A percentile compares a stretch with the other conserved stretches of the same genome.
phyloP scores from a whole-genome alignment of 2,113 vertebrate genomes.

The Tragulus kanchil region DNA sequence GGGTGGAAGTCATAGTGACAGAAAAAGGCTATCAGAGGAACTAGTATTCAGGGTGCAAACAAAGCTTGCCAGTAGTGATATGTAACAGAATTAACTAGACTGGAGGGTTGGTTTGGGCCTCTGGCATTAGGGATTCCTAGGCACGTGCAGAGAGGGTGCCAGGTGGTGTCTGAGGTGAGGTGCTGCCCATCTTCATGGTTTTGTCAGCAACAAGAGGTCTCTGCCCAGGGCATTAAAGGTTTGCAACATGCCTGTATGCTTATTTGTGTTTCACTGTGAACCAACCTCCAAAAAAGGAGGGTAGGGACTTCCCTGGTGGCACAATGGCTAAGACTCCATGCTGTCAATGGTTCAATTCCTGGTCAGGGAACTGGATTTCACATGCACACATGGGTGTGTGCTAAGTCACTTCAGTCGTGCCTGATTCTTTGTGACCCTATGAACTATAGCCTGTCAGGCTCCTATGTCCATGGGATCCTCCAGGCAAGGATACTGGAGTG shows the following conservation, averaged over 20 bases:
- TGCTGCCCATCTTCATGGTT: not conserved
- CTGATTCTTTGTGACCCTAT: not conserved
- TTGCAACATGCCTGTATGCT: not conserved
- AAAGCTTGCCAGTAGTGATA: not conserved
- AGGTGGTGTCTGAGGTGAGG: not conserved
- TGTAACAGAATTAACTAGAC: not conserved
- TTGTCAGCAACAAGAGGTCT: not conserved
- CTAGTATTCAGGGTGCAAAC: not conserved
- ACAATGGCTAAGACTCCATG: not conserved
- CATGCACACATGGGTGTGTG: not conserved
- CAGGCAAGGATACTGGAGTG: not conserved
- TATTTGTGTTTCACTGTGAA: not conserved
- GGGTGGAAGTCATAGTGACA: not conserved
- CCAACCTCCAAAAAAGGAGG: not conserved
- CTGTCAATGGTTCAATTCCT: not conserved
- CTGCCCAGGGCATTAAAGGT: not conserved
- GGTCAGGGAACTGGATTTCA: not conserved
- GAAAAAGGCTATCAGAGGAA: not conserved
- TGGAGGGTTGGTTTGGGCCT: not conserved
- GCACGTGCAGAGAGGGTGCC: not conserved
- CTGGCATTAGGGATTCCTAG: not conserved
- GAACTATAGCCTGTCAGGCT: not conserved
- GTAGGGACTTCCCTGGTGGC: not conserved
- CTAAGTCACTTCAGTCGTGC: not conserved
- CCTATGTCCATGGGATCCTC: not conserved